A percentile compares a stretch with the other conserved stretches of the same genome.
Evolutionary conservation across 2,888 invertebrate genomes (phyloP).

Genomic region (Oscheius sp.): DNA sequence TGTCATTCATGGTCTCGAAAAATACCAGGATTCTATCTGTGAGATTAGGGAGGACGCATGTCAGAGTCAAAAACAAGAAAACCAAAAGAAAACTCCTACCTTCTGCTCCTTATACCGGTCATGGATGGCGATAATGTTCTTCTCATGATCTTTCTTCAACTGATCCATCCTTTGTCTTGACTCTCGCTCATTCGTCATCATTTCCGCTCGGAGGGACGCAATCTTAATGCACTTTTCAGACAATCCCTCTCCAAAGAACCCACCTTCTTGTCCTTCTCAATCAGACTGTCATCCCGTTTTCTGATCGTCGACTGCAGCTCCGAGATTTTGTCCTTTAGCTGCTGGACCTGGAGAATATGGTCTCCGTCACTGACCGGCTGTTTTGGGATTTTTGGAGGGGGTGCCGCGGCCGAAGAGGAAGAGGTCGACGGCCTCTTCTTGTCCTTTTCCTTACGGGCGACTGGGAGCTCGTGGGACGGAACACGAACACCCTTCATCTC

Average conservation of each 20-base stretch:
- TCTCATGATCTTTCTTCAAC: conserved; percentile 58
- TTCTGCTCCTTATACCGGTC: conserved; percentile 41
- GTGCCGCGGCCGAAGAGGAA: not conserved
- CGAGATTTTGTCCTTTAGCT: conserved; percentile 58
- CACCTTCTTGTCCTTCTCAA: conserved; percentile 61
- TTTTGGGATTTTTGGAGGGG: conserved; percentile 3
- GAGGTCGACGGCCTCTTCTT: not conserved
- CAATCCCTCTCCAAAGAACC: not conserved
- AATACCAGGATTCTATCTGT: no score
- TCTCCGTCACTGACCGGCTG: conserved; percentile 33
- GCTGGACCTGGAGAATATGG: conserved; percentile 52
- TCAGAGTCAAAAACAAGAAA: no score
- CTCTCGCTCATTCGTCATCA: conserved; percentile 52
- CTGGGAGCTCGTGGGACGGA: conserved; percentile 16
- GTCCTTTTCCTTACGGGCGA: conserved; percentile 15
- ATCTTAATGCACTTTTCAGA: conserved; percentile 48
- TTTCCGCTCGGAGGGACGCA: conserved; percentile 56
- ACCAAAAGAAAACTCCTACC: not conserved
- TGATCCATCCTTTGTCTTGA: conserved; percentile 53
- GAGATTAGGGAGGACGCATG: no score
- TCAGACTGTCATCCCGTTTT: conserved; percentile 48
- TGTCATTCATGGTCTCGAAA: no score
- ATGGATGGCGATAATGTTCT: conserved; percentile 39
- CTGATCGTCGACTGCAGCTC: conserved; percentile 46
- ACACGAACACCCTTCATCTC: conserved; percentile 47